These are phyloP conservation scores for Bombus confusus DNA, from an alignment of 1,140 invertebrate genomes.

Conservation along the genomic window DNA sequence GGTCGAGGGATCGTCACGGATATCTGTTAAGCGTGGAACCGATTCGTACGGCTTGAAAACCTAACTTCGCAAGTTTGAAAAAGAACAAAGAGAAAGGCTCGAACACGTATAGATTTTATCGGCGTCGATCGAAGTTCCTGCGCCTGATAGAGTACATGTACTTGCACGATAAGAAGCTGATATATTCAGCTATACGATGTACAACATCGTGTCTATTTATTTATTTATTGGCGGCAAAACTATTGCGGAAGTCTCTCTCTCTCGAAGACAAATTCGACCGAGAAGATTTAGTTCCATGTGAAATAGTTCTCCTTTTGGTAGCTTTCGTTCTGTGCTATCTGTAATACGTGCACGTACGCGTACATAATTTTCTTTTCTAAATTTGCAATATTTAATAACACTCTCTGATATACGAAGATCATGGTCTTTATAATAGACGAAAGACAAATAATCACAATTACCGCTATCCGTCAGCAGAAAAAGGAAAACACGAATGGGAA, in stretches of 20 bases:
- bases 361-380: no score
- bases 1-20: constrained; percentile 33
- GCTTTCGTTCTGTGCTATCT: background rate
- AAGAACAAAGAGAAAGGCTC: background rate
- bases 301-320: background rate
- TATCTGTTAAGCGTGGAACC: constrained; percentile 18
- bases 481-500: background rate
- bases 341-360: no score
- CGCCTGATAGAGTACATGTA: background rate
- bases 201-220: background rate
- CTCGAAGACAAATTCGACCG: background rate
- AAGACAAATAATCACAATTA: no score
- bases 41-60: constrained; percentile 20
- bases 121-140: background rate
- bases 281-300: background rate
- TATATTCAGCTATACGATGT: background rate
- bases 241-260: background rate
- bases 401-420: no score
- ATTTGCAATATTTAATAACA: no score
- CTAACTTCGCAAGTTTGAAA: constrained; percentile 10
- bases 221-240: no score
- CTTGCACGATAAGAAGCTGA: constrained; percentile 1
- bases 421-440: no score
- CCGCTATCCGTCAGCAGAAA: background rate
- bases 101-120: constrained; percentile 11